A percentile compares a stretch with the other conserved stretches of the same genome.
Evolutionary conservation across 2,797 vertebrate species (phyloP).

Genomic region (Coreius guichenoti): DNA sequence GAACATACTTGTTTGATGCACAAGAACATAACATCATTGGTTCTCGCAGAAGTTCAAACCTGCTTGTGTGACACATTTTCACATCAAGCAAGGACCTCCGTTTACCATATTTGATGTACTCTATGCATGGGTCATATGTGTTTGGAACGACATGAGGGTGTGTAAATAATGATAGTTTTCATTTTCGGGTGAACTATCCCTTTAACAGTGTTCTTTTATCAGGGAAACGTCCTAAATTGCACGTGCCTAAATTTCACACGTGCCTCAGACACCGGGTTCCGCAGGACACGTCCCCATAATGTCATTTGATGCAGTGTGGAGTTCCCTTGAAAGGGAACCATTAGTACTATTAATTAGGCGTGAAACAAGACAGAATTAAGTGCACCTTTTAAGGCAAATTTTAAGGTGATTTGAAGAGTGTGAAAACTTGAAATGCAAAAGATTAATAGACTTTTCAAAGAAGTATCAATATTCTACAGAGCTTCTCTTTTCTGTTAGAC

Average conservation of each 20-base stretch:
- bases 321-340: neutral
- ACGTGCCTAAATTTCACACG: neutral
- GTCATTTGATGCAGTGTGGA: neutral
- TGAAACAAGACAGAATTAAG: too few relatives aligned
- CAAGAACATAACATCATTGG: neutral
- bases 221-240: neutral
- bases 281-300: neutral
- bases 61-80: neutral
- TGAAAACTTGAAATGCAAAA: neutral
- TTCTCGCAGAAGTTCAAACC: neutral
- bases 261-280: neutral
- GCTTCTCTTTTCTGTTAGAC: neutral
- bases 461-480: constrained; percentile 27
- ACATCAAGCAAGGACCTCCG: neutral
- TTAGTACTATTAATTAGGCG: neutral
- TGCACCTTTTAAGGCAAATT: neutral
- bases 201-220: neutral
- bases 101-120: neutral
- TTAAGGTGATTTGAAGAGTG: neutral
- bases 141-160: neutral
- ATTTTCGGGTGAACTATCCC: neutral
- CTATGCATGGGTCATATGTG: neutral
- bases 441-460: neutral
- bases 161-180: neutral
- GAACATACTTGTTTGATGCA: neutral